phyloP scores from a whole-genome alignment of 2,888 invertebrate species.

The Onthophagus sagittarius region DNA sequence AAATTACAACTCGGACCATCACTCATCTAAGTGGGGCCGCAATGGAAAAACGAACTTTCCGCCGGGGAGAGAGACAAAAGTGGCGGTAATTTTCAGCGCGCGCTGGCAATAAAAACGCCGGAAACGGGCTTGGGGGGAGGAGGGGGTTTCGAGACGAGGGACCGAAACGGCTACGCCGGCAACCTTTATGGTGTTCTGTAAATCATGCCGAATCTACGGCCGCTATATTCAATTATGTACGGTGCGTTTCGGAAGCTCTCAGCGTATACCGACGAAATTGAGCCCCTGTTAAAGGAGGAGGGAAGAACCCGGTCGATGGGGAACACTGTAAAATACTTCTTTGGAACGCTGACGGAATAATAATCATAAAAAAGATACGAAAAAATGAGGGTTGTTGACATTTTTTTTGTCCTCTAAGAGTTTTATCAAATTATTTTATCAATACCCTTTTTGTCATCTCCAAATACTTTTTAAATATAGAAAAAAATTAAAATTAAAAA shows the following conservation, averaged over 20 bases:
- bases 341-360: neutral
- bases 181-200: constrained; percentile 34
- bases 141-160: constrained; percentile 35
- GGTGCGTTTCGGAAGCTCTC: neutral
- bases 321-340: neutral
- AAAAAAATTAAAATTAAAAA: too few species aligned
- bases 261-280: constrained; percentile 1
- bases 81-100: constrained; percentile 34
- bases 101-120: neutral
- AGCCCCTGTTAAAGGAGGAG: neutral
- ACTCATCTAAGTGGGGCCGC: constrained; percentile 17
- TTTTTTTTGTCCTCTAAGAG: too few species aligned
- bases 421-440: too few species aligned
- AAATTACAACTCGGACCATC: constrained; percentile 32
- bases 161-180: constrained; percentile 29
- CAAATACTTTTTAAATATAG: too few species aligned
- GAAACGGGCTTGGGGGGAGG: constrained; percentile 27
- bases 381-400: too few species aligned
- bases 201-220: constrained; percentile 33
- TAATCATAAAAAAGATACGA: neutral
- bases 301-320: neutral
- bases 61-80: constrained; percentile 33
- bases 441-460: too few species aligned
- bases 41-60: neutral
- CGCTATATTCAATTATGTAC: constrained; percentile 29